phyloP scores from a whole-genome alignment of 2,888 invertebrate species.

The Caenorhabditis zanzibari region DNA sequence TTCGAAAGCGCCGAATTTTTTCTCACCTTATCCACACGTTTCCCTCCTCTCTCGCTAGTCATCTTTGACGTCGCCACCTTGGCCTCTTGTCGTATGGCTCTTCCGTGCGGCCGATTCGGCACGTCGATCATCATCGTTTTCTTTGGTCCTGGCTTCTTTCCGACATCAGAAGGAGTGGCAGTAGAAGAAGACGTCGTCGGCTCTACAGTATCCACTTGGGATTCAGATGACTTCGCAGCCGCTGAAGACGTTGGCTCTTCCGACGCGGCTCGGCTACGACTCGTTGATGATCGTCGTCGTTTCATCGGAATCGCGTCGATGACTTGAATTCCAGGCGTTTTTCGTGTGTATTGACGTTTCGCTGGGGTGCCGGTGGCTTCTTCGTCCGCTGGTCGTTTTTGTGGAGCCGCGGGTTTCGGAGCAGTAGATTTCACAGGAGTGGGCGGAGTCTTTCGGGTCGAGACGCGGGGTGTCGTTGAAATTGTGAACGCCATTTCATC shows the following conservation, averaged over 20 bases:
- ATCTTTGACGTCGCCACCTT: conserved; percentile 5
- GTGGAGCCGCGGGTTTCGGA: neutral
- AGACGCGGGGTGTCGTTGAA: neutral
- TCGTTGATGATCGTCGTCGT: neutral
- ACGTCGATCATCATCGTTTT: conserved; percentile 49
- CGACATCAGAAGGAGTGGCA: neutral
- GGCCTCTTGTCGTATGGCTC: conserved; percentile 5
- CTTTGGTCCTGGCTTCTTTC: neutral
- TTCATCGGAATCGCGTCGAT: neutral
- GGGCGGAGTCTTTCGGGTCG: neutral
- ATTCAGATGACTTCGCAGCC: too few species aligned
- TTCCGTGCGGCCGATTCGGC: conserved; percentile 20
- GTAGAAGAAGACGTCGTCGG: neutral
- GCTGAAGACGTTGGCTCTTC: neutral
- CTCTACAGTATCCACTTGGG: neutral
- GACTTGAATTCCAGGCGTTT: neutral
- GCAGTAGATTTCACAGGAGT: neutral
- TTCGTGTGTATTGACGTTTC: conserved; percentile 1
- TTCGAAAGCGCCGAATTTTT: neutral
- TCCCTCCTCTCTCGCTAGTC: conserved; percentile 4
- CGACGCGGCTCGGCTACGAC: neutral
- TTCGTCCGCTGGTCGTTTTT: neutral
- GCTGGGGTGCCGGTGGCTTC: neutral
- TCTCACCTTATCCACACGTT: conserved; percentile 26
- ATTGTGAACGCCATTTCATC: neutral